A percentile compares a stretch with the other conserved stretches of the same genome.
These are phyloP conservation scores for Lycaon pictus DNA, from an alignment of 2,113 vertebrate genomes.

Conservation along the genomic window DNA sequence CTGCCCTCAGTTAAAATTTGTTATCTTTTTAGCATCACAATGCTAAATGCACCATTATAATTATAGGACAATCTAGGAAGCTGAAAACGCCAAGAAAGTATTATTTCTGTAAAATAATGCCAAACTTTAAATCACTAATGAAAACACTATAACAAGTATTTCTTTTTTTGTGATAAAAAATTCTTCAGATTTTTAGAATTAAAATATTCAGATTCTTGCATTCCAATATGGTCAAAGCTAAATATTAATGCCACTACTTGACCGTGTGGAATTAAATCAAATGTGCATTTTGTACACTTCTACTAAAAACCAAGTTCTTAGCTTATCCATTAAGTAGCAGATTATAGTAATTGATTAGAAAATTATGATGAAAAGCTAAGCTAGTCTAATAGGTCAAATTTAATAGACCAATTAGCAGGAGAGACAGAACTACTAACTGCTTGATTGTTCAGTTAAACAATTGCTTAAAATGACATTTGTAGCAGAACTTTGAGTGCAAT, in stretches of 20 bases:
- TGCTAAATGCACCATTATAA: background rate
- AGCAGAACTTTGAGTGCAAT: slow-evolving; percentile 24
- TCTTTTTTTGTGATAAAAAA: slow-evolving; percentile 43
- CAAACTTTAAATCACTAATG: background rate
- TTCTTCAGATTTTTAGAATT: too few relatives aligned
- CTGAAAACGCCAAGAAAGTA: background rate
- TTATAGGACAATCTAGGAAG: background rate
- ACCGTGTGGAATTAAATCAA: background rate
- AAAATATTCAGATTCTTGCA: background rate
- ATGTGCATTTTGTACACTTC: background rate
- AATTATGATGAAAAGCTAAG: slow-evolving; percentile 21
- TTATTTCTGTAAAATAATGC: background rate
- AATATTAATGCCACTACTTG: slow-evolving; percentile 1
- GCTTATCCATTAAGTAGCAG: background rate
- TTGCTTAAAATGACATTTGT: slow-evolving; percentile 48
- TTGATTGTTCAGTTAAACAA: background rate
- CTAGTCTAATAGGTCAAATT: background rate
- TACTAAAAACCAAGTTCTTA: slow-evolving; percentile 11
- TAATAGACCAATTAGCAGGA: slow-evolving; percentile 33
- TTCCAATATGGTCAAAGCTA: background rate
- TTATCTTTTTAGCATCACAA: background rate
- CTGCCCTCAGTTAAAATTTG: background rate
- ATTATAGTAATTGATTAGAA: background rate
- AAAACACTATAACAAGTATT: background rate
- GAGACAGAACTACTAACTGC: background rate